phyloP scores from a whole-genome alignment of 2,113 vertebrate species.

The Hirundichthys speculiger region DNA sequence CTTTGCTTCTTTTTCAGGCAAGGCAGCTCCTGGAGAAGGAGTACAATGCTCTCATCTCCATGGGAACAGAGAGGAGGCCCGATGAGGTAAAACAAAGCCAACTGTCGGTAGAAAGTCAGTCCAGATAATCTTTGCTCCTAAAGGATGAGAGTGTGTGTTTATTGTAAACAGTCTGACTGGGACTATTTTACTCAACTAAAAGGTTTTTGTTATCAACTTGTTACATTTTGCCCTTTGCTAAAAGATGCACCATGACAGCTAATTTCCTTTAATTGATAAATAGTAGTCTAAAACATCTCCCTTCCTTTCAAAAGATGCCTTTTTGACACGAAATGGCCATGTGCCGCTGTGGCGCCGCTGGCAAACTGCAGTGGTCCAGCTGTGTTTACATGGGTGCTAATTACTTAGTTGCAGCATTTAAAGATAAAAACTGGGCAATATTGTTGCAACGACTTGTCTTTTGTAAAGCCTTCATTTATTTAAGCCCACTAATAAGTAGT shows the following conservation, averaged over 20 bases:
- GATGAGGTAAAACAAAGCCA: constrained; percentile 84
- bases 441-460: constrained; percentile 44
- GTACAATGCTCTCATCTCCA: constrained; percentile 89
- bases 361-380: constrained; percentile 49
- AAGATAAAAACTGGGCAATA: constrained; percentile 37
- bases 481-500: not conserved
- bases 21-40: constrained; percentile 92
- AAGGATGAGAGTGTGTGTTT: constrained; percentile 5
- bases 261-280: constrained; percentile 1
- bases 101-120: constrained; percentile 30
- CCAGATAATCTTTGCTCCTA: constrained; percentile 26
- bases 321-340: constrained; percentile 8
- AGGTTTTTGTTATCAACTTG: constrained; percentile 14
- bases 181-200: constrained; percentile 6
- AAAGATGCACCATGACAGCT: constrained; percentile 1
- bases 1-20: constrained; percentile 76
- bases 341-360: constrained; percentile 15
- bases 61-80: constrained; percentile 91
- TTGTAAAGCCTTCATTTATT: constrained; percentile 24
- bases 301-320: constrained; percentile 13
- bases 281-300: not conserved
- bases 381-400: constrained; percentile 64
- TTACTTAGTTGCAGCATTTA: constrained; percentile 53
- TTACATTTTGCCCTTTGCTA: constrained; percentile 16
- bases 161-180: not conserved